Base-by-base conservation (phyloP, 2,888 invertebrate genomes). In the Laothoe populi region DNA sequence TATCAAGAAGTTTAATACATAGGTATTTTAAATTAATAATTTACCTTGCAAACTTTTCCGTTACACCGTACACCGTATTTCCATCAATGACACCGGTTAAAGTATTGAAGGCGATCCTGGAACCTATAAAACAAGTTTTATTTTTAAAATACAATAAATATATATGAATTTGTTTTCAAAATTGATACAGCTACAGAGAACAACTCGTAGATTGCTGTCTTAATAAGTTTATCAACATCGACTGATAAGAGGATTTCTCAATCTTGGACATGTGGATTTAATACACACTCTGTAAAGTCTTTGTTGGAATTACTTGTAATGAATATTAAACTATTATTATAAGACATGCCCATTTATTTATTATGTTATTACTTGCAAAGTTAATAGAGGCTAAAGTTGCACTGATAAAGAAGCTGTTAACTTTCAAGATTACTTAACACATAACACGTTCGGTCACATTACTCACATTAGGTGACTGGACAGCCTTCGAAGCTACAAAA, bases 1-100 rank as follows among this genome's bases (percentile, higher is more conserved):
- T 5, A 45, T 2, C 19, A 1, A n/a, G 19, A 21, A 21, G 3
- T 8, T 45, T 45, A 19, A 45, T 45, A 45, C 13, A 38, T n/a
- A n/a, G n/a, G n/a, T n/a, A n/a, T 10, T 38, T 38, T 38, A 44
- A 16, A 5, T 24, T 42, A 23, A 8, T 64, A 35, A 7, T 46
- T 77, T 85, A 96, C 96, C 95, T 96, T 42, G 97, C 93, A 80
- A 96, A 97, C 72, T 95, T 94, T 78, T 98, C 97, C 60, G 95
- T 96, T 5, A 97, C 96, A 49, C 98, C 98, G 77, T 98, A 98
- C 0, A 98, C 96, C 1, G 98, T 98, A 81, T 98, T 98, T 59
- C 96, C 98, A 86, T 98, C 98, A 42, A 98, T 93, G 23, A 96
- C 96, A 31, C 97, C 96, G 2, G 98, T 98, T 38, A 98, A 89